Evolutionary conservation across 2,797 vertebrate species (phyloP).

Genomic region (Danio tinwini): DNA sequence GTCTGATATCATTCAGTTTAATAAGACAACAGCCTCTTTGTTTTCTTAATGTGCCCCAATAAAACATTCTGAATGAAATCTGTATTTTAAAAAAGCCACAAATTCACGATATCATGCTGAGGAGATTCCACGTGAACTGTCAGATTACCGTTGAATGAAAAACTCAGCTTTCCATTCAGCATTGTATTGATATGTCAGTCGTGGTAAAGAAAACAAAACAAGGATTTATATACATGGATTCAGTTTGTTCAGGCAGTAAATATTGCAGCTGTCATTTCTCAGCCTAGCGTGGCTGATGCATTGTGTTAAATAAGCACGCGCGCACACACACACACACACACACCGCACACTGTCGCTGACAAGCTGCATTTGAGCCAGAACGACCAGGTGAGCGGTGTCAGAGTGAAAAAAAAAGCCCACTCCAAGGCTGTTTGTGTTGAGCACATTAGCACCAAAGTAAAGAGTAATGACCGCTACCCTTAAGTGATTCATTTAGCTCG

Average conservation of each 20-base stretch:
- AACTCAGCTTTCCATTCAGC: constrained; percentile 78
- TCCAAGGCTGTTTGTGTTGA: constrained; percentile 40
- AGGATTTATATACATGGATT: constrained; percentile 44
- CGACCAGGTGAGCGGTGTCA: constrained; percentile 40
- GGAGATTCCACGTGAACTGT: neutral
- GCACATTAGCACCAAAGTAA: constrained; percentile 75
- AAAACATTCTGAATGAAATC: neutral
- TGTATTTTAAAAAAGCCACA: neutral
- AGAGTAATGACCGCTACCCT: constrained; percentile 70
- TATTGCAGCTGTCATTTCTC: constrained; percentile 45
- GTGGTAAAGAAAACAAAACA: constrained; percentile 47
- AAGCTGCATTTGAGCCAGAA: constrained; percentile 55
- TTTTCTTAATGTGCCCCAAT: neutral
- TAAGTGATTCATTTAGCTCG: constrained; percentile 70
- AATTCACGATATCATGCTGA: neutral
- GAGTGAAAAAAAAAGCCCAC: constrained; percentile 31
- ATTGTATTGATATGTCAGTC: constrained; percentile 23
- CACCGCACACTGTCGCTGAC: constrained; percentile 34
- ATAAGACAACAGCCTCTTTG: neutral
- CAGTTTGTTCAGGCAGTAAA: constrained; percentile 30
- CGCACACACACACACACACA: too few relatives aligned
- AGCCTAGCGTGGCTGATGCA: constrained; percentile 25
- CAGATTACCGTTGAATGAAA: constrained; percentile 51
- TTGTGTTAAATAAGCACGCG: constrained; percentile 53
- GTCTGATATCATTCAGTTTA: too few relatives aligned